Percentiles rank a stretch among this genome's conserved stretches.
Conservation (phyloP, 2,113 vertebrate genomes). For the Hyperopisus bebe region DNA sequence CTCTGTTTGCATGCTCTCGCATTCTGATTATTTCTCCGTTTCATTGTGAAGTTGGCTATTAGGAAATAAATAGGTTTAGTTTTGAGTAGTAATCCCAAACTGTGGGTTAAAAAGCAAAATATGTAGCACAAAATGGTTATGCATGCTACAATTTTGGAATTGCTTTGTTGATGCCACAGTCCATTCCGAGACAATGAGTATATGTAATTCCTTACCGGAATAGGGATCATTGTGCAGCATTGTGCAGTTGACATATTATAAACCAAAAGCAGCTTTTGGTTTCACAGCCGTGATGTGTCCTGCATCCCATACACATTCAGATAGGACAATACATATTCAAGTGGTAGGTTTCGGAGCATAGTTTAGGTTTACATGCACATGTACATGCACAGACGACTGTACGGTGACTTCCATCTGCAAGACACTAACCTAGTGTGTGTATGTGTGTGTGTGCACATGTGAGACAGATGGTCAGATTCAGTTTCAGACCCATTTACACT, state of each 20-base stretch:
- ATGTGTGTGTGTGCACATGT: neutral
- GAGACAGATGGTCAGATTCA: neutral
- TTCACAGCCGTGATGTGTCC: neutral
- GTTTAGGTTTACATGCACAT: slow-evolving; percentile 10
- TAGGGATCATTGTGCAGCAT: slow-evolving; percentile 20
- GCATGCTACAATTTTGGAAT: slow-evolving; percentile 22
- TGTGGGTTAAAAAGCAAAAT: slow-evolving; percentile 17
- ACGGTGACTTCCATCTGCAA: neutral
- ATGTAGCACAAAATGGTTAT: slow-evolving; percentile 25
- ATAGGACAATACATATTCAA: slow-evolving; percentile 7
- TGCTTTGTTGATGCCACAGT: slow-evolving; percentile 19
- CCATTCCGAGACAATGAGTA: slow-evolving; percentile 17
- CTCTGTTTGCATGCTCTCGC: slow-evolving; percentile 30
- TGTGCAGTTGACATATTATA: slow-evolving; percentile 15
- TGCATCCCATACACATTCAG: neutral
- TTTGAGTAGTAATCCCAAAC: slow-evolving; percentile 22
- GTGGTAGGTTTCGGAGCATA: neutral
- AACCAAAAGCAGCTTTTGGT: slow-evolving; percentile 10
- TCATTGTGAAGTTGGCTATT: slow-evolving; percentile 22
- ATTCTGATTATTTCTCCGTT: slow-evolving; percentile 15
- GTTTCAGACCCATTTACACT: neutral
- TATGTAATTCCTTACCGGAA: slow-evolving; percentile 16
- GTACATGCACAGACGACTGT: slow-evolving; percentile 9
- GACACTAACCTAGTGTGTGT: neutral
- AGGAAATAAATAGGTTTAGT: slow-evolving; percentile 23